Evolutionary conservation across 2,113 vertebrate genomes (phyloP), one percentile per base, ranked within the genome.

Genomic region (Sapajus apella): DNA sequence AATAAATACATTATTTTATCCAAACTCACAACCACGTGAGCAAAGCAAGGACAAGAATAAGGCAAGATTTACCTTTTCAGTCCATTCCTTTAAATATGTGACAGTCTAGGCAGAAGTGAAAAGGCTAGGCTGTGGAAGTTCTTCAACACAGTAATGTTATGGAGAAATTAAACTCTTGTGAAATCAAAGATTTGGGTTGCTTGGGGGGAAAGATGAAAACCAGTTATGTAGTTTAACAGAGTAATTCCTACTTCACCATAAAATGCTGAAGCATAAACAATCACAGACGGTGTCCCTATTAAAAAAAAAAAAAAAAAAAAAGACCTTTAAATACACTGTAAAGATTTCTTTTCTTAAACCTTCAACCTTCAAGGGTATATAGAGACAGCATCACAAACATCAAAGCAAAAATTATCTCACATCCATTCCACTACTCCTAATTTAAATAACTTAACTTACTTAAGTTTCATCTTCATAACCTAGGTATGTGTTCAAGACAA

Each of bases 111-210:
- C 55, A 25, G 87, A 93, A 66, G 2, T 55, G 14, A 37, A 86
- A 87, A 79, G 50, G 6, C 8, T 17, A 84, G 32, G 17, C 20
- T 75, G 73, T 80, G 77, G 25, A 90, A 88, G n/a, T 55, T 61
- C 32, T 80, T 91, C 56, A 92, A 86, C 80, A 72, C 7, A 50
- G 11, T 21, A 89, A 52, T 52, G n/a, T 85, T 72, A 66, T 13
- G 16, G n/a, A 52, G n/a, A 96, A 96, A 75, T 66, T 85, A 90
- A 91, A 94, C 30, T 75, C 70, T 72, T 52, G 73, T 43, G 56
- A 94, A 77, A 92, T 16, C 11, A 40, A 83, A 90, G 20, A 4
- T 80, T 37, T 75, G 23, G 17, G 47, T 20, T 87, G 10, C 70
- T 84, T 80, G 17, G 21, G 50, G 25, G 3, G 30, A 45, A 77